Conservation (phyloP, 2,888 invertebrate species). For the Calameuta filiformis region DNA sequence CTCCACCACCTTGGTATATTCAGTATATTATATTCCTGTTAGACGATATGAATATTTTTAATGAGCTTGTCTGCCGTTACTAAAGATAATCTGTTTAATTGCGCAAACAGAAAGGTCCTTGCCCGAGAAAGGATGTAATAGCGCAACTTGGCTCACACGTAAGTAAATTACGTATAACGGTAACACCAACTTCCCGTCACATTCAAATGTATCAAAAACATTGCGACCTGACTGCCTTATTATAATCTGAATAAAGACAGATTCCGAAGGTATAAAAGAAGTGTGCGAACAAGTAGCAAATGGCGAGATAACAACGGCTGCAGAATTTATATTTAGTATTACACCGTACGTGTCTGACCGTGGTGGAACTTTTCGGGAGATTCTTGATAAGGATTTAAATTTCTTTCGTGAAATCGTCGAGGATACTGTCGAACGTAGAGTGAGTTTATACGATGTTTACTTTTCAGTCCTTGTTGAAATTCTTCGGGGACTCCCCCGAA, state of each 20-base stretch:
- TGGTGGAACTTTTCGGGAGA: constrained; percentile 28
- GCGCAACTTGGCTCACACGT: constrained; percentile 29
- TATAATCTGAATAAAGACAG: constrained; percentile 23
- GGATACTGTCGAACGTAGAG: constrained; percentile 37
- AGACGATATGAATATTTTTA: neutral
- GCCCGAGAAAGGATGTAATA: constrained; percentile 31
- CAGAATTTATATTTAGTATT: constrained; percentile 35
- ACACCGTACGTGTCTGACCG: constrained; percentile 29
- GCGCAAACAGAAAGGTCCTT: constrained; percentile 23
- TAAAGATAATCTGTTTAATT: neutral
- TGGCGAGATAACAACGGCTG: constrained; percentile 33
- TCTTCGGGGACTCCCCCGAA: neutral
- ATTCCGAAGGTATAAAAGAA: constrained; percentile 25
- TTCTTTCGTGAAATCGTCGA: constrained; percentile 39
- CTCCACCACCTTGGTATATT: constrained; percentile 24
- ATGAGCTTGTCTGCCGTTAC: neutral
- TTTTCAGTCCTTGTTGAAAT: neutral
- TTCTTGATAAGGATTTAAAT: constrained; percentile 35
- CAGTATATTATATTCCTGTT: neutral
- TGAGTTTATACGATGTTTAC: constrained; percentile 10
- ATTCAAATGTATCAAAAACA: neutral
- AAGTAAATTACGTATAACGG: constrained; percentile 6
- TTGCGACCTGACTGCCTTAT: neutral
- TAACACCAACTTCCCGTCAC: neutral
- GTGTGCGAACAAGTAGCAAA: constrained; percentile 31